A percentile compares a stretch with the other conserved stretches of the same genome.
Evolutionary conservation across 2,113 vertebrate genomes (phyloP).

Genomic region (Callaeas wilsoni): DNA sequence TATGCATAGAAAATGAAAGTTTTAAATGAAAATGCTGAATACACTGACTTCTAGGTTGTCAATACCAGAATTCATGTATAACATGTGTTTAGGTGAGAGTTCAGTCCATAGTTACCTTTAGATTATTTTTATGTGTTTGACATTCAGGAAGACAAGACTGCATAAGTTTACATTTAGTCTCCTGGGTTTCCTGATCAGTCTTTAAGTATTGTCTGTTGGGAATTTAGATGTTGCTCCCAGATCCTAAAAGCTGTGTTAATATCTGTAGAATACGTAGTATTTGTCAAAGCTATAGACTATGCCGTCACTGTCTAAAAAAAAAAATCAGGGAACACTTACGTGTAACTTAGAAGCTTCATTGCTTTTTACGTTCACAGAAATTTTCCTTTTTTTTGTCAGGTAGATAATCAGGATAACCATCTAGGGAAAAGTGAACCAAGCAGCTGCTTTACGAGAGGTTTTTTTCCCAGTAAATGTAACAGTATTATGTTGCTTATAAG

Average conservation of each 20-base stretch:
- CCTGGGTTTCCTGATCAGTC: not conserved
- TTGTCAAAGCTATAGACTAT: not conserved
- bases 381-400: not conserved
- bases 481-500: not conserved
- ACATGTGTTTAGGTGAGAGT: not conserved
- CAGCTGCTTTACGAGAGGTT: not conserved
- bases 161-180: not conserved
- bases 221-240: not conserved
- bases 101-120: not conserved
- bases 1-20: not conserved
- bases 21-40: not conserved
- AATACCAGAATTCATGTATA: not conserved
- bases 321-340: fast-evolving
- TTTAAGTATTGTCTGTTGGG: not conserved
- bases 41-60: not conserved
- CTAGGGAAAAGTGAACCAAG: not conserved
- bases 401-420: not conserved
- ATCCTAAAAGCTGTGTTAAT: not conserved
- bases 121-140: not conserved
- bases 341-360: not conserved
- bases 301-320: not conserved
- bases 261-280: not conserved
- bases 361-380: not conserved
- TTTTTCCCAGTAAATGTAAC: not conserved
- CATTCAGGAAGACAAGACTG: not conserved